A percentile compares a stretch with the other conserved stretches of the same genome.
These are phyloP conservation scores for Thereuonema tuberculata DNA, from an alignment of 1,140 invertebrate genomes.

Conservation along the genomic window DNA sequence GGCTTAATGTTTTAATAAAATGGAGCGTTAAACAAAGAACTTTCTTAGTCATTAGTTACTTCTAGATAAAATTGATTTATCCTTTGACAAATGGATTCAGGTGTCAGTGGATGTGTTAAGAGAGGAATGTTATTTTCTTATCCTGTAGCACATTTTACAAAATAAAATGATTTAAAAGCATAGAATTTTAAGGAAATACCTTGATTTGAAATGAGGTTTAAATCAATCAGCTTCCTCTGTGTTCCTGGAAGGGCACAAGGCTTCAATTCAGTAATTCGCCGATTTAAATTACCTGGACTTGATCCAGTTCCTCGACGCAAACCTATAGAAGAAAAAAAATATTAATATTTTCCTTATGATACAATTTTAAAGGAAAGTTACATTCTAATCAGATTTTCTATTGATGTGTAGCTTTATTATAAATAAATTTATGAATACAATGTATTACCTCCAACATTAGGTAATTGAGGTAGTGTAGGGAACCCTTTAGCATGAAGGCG, in stretches of 20 bases:
- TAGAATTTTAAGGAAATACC: background rate
- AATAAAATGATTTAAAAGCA: background rate
- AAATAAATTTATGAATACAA: too few relatives aligned
- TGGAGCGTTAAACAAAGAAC: too few relatives aligned
- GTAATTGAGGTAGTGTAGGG: slow-evolving; percentile 19
- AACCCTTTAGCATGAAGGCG: slow-evolving; percentile 25
- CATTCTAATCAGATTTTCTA: too few relatives aligned
- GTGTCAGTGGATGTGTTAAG: too few relatives aligned
- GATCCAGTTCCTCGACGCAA: slow-evolving; percentile 15
- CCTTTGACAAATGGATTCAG: too few relatives aligned
- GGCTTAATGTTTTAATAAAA: too few relatives aligned
- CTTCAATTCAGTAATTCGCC: slow-evolving; percentile 56
- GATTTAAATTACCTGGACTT: slow-evolving; percentile 48
- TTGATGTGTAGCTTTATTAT: too few relatives aligned
- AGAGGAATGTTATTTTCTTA: too few relatives aligned
- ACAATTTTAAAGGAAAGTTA: slow-evolving; percentile 11
- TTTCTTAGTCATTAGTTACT: too few relatives aligned
- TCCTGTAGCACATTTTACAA: too few relatives aligned
- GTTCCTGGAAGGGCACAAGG: background rate
- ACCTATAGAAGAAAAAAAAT: slow-evolving; percentile 2
- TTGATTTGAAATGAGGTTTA: slow-evolving; percentile 12
- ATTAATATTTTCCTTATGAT: background rate
- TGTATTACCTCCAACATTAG: slow-evolving; percentile 20
- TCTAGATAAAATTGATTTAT: too few relatives aligned
- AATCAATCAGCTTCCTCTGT: slow-evolving; percentile 8